Evolutionary conservation across 2,113 vertebrate species (phyloP), one percentile per base, ranked within the genome.

Genomic region (Catharus minimus): DNA sequence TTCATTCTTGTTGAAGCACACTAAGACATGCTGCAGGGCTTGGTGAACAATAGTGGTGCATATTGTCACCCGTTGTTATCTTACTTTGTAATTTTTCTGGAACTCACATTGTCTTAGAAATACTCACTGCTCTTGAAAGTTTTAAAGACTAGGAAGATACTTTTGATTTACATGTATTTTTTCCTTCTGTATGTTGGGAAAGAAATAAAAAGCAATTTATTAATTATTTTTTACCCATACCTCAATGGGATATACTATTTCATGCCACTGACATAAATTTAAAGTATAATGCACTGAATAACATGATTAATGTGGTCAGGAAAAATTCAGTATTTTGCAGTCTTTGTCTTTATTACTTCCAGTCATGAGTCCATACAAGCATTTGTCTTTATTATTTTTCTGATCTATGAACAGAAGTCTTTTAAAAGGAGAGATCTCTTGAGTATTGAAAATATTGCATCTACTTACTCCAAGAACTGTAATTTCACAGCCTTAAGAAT

Each of bases 371-470:
- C 46, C 39, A 43, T 33, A 36, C 26, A 52, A 65, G 7, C 32
- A 79, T 78, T 92, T 93, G 22, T 76, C 85, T 89, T 72, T 68
- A 74, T 87, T 84, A 72, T 72, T 84, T 91, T 84, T 87, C 53
- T 89, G 58, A 41, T 82, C 18, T 43, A 89, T 85, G 32, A 85
- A 78, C 46, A 73, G 33, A 87, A 72, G 28, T 73, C 26, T 92
- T 91, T 67, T 30, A 52, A 78, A 75, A 87, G 30, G 27, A 57
- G 75, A 72, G 36, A 30, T 58, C 39, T 82, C 69, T 64, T 56
- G 57, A 89, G 39, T n/a, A 50, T 62, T 72, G 33, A 46, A 75
- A 80, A 43, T 62, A 75, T 58, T 78, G 36, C 39, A 52, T 50
- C 39, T 81, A 11, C 58, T 64, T 71, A 20, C 49, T 88, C 24